Percentiles rank a stretch among this genome's conserved stretches.
Conservation (phyloP, 2,113 vertebrate species). For the Ammodytes dubius region DNA sequence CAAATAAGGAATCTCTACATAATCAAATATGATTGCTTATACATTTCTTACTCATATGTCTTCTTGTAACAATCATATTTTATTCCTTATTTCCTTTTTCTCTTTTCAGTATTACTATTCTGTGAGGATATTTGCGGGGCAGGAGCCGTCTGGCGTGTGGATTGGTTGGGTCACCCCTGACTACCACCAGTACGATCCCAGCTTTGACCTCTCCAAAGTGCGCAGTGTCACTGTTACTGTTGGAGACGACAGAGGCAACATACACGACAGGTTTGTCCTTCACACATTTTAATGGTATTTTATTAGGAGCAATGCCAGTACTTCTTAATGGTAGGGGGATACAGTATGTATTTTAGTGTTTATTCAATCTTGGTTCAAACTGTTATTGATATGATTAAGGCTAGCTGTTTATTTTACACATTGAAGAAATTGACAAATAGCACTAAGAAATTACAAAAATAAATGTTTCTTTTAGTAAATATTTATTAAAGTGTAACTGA, state of each 20-base stretch:
- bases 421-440: background rate
- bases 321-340: background rate
- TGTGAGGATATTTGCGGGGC: conserved; percentile 91
- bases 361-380: background rate
- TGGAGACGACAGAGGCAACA: conserved; percentile 92
- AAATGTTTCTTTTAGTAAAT: background rate
- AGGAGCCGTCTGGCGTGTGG: conserved; percentile 93
- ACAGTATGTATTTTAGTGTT: background rate
- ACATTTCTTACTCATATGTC: background rate
- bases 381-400: background rate
- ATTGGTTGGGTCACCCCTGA: conserved; percentile 95
- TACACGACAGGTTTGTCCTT: conserved; percentile 90
- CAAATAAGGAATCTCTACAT: background rate
- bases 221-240: conserved; percentile 92
- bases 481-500: background rate
- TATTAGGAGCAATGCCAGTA: background rate
- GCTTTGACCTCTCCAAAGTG: conserved; percentile 92
- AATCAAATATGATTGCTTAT: background rate
- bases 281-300: background rate
- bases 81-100: conserved; percentile 3
- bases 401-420: background rate
- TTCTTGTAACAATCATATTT: background rate
- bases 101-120: conserved; percentile 91
- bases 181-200: conserved; percentile 91
- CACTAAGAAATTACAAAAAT: background rate